Conservation (phyloP, 2,888 invertebrate species). For the Tipula vernalis region DNA sequence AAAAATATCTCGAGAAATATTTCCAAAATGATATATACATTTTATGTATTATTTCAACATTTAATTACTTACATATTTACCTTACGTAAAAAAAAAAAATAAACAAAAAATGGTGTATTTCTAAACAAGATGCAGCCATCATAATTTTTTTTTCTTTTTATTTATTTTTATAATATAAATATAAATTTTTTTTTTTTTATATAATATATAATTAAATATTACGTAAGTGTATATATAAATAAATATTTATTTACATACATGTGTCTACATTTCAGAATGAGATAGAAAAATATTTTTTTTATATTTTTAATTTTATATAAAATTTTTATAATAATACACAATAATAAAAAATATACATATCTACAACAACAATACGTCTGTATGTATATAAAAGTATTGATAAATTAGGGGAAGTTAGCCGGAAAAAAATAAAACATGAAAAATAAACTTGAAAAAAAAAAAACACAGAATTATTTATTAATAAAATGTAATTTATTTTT, state of each 20-base stretch:
- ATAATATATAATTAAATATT: not conserved
- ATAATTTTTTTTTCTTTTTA: not conserved
- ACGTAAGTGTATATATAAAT: not conserved
- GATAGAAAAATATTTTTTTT: not conserved
- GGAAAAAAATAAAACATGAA: not conserved
- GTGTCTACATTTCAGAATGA: not conserved
- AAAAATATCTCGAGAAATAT: not conserved
- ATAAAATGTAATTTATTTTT: not conserved
- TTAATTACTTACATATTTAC: constrained; percentile 4
- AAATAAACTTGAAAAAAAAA: not conserved
- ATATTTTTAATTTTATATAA: not conserved
- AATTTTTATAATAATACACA: not conserved
- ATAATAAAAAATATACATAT: not conserved
- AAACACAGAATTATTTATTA: not conserved
- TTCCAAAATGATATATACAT: not conserved
- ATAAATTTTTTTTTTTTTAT: not conserved
- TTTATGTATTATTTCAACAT: not conserved
- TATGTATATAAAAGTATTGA: not conserved
- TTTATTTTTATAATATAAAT: not conserved
- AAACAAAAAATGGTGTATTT: not conserved
- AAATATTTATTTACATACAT: not conserved
- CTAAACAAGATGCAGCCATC: not conserved
- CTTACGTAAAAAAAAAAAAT: not conserved
- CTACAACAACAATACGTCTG: not conserved
- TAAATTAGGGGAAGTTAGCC: not conserved